Evolutionary conservation across 2,797 vertebrate genomes (phyloP).

Genomic region (Leptodactylus fallax): DNA sequence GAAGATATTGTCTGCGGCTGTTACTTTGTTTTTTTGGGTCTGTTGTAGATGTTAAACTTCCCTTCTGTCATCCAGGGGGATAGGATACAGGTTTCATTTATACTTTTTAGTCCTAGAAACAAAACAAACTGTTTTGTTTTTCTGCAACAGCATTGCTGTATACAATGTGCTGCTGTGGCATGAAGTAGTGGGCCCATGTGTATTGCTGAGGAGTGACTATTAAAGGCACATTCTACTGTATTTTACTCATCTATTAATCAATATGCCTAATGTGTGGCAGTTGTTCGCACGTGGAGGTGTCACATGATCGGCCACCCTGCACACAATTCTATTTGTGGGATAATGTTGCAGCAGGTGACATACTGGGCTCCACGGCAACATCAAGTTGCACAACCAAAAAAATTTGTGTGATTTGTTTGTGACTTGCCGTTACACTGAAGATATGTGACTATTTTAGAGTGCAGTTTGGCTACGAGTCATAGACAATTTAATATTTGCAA

Average conservation of each 20-base stretch:
- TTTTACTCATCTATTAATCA: conserved; percentile 14
- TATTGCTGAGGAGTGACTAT: neutral
- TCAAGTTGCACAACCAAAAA: neutral
- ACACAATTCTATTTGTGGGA: neutral
- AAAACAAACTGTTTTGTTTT: no score
- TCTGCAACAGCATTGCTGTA: neutral
- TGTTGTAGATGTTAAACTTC: neutral
- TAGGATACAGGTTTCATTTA: neutral
- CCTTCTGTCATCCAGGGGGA: neutral
- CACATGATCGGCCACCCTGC: neutral
- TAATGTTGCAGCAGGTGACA: neutral
- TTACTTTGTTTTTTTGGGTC: neutral
- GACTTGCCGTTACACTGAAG: no score
- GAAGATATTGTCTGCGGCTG: neutral
- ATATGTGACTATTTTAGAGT: no score
- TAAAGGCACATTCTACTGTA: neutral
- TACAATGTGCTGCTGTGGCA: neutral
- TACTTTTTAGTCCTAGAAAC: neutral
- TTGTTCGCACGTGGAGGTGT: neutral
- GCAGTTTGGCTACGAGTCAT: no score
- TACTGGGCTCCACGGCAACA: neutral
- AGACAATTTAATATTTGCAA: no score
- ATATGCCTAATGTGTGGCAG: neutral
- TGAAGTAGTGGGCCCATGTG: neutral
- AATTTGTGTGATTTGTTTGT: neutral